phyloP scores from a whole-genome alignment of 1,140 invertebrate species.

The Archivesica marissinica region DNA sequence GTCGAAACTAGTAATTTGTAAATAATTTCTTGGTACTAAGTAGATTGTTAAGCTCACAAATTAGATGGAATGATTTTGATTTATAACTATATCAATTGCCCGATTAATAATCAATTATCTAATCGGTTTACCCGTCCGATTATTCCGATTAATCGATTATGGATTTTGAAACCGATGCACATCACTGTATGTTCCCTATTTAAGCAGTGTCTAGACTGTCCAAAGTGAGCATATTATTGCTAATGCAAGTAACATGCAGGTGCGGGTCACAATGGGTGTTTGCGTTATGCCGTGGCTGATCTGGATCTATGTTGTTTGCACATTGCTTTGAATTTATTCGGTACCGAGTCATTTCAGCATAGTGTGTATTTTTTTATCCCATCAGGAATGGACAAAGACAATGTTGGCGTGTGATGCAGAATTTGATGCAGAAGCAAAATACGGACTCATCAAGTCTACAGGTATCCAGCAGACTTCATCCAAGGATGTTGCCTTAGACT shows the following conservation, averaged over 20 bases:
- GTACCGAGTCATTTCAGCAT: not conserved
- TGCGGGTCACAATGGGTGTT: not conserved
- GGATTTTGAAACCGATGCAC: too few species aligned
- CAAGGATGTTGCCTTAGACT: constrained; percentile 50
- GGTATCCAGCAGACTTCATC: not conserved
- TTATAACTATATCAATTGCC: too few species aligned
- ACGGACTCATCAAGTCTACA: constrained; percentile 19
- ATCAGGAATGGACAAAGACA: constrained; percentile 46
- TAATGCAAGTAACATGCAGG: not conserved
- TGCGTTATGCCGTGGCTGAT: too few species aligned
- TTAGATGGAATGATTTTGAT: too few species aligned
- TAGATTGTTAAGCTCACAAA: too few species aligned
- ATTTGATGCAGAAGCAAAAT: constrained; percentile 29
- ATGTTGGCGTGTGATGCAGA: constrained; percentile 18
- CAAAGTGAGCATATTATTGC: not conserved
- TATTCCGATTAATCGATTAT: too few species aligned
- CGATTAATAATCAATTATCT: too few species aligned
- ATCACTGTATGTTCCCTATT: not conserved
- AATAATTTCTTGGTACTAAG: too few species aligned
- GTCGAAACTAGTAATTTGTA: too few species aligned
- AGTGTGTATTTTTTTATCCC: not conserved
- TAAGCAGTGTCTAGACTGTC: not conserved
- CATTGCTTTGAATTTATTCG: too few species aligned
- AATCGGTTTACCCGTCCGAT: too few species aligned
- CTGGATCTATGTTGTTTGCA: too few species aligned